phyloP scores from a whole-genome alignment of 2,797 vertebrate species.

The Hippocampus kuda region DNA sequence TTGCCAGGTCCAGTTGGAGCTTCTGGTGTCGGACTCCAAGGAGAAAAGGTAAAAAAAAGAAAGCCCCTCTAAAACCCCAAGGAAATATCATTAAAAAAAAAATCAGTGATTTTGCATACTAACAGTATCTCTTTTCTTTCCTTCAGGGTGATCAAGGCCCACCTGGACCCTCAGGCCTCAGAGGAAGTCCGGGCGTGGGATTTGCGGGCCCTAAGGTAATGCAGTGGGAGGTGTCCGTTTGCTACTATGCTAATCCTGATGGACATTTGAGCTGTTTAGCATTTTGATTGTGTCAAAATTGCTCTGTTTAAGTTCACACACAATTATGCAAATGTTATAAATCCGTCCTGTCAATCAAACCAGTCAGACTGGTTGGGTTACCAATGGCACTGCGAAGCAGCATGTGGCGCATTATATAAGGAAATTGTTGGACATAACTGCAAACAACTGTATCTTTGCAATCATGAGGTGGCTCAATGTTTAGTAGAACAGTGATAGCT shows the following conservation, averaged over 20 bases:
- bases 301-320: background rate
- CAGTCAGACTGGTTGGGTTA: background rate
- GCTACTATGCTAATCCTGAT: conserved; percentile 1
- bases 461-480: background rate
- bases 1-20: conserved; percentile 62
- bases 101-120: background rate
- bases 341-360: background rate
- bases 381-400: background rate
- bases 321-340: background rate
- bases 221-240: background rate
- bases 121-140: conserved; percentile 3
- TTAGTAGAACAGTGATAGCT: background rate
- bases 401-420: background rate
- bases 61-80: background rate
- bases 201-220: conserved; percentile 72
- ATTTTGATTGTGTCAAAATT: background rate
- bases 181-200: conserved; percentile 70
- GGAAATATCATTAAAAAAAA: too few species aligned
- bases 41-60: conserved; percentile 62
- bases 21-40: conserved; percentile 70
- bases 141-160: conserved; percentile 72
- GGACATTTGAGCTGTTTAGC: conserved; percentile 12
- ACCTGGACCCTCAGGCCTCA: conserved; percentile 63
- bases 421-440: background rate
- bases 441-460: background rate